These are phyloP conservation scores for Carassius gibelio DNA, from an alignment of 2,113 vertebrate genomes.

Conservation along the genomic window DNA sequence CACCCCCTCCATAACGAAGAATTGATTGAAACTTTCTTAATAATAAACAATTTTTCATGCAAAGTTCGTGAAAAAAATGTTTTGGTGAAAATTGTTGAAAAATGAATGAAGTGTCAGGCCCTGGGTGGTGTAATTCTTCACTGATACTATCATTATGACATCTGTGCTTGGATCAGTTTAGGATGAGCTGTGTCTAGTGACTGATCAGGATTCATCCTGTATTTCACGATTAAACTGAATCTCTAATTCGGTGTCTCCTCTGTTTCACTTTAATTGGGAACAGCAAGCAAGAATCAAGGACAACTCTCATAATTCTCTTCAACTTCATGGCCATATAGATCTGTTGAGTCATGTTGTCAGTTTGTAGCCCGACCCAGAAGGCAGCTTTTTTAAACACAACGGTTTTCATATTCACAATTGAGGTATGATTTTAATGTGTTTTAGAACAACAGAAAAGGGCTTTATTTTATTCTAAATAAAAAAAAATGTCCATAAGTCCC, in stretches of 20 bases:
- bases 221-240: neutral
- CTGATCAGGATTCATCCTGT: conserved; percentile 20
- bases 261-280: conserved; percentile 1
- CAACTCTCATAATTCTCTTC: neutral
- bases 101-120: no score
- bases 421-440: no score
- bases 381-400: neutral
- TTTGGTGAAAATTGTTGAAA: no score
- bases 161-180: neutral
- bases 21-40: neutral
- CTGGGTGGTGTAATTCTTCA: no score
- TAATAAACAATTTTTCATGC: conserved; percentile 20
- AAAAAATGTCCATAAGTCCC: neutral
- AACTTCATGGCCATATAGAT: neutral
- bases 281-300: neutral
- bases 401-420: no score
- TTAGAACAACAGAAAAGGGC: no score
- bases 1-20: conserved; percentile 7
- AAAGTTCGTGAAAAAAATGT: neutral
- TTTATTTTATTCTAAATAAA: neutral
- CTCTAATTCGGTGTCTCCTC: neutral
- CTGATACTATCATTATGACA: no score
- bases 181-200: neutral
- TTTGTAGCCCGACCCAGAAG: neutral
- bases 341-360: neutral